Evolutionary conservation across 2,888 invertebrate species (phyloP).

Genomic region (Tiliacea aurago): DNA sequence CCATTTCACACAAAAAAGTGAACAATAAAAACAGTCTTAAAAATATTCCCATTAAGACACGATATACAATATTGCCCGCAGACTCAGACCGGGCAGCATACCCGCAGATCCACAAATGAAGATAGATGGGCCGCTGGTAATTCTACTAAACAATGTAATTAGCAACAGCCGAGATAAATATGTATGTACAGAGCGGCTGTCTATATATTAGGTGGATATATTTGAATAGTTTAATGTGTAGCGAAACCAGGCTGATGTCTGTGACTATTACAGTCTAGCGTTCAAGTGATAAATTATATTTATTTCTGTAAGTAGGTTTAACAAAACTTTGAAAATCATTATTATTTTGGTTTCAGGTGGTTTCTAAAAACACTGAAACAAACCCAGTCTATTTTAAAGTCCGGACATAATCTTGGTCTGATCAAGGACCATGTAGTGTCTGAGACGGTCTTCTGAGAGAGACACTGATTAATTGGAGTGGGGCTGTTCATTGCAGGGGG

Average conservation of each 20-base stretch:
- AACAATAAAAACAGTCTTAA: neutral
- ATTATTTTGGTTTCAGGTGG: neutral
- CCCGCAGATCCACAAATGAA: slow-evolving; percentile 64
- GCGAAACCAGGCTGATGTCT: neutral
- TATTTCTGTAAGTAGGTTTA: neutral
- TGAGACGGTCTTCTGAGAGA: neutral
- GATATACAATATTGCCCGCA: slow-evolving; percentile 36
- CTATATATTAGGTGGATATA: neutral
- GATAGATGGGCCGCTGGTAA: slow-evolving; percentile 67
- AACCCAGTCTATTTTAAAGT: neutral
- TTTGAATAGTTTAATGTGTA: neutral
- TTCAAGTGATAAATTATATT: neutral
- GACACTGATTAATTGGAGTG: no score
- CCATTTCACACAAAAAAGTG: neutral
- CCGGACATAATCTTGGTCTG: no score
- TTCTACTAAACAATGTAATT: slow-evolving; percentile 73
- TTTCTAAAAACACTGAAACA: neutral
- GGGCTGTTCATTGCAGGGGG: neutral
- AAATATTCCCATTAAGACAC: slow-evolving; percentile 22
- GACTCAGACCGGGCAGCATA: slow-evolving; percentile 21
- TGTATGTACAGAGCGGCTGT: slow-evolving; percentile 33
- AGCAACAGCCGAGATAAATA: slow-evolving; percentile 60
- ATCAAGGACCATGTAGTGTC: neutral
- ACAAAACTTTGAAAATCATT: neutral
- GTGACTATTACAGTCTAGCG: neutral